phyloP scores from a whole-genome alignment of 2,888 invertebrate species.

The Oligia strigilis region DNA sequence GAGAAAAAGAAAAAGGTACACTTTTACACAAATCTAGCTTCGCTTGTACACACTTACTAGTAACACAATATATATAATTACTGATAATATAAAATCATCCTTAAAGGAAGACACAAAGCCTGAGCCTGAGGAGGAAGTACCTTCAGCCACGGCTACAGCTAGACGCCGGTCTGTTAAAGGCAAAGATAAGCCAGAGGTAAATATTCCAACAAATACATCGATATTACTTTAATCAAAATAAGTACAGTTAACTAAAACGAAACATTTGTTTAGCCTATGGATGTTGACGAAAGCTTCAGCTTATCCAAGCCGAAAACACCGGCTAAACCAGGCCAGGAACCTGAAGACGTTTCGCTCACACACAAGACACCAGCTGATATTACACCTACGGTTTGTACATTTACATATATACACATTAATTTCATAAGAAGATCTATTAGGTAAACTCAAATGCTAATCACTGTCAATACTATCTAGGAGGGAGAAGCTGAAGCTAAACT shows the following conservation, averaged over 20 bases:
- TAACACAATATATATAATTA: neutral
- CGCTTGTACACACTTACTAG: constrained; percentile 38
- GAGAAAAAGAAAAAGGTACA: constrained; percentile 90
- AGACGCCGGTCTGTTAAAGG: constrained; percentile 86
- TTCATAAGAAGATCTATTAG: neutral
- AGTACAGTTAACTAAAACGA: constrained; percentile 5
- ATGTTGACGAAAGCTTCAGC: constrained; percentile 87
- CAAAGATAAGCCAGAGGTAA: constrained; percentile 87
- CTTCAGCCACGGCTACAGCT: constrained; percentile 83
- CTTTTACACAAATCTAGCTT: constrained; percentile 48
- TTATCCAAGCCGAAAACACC: constrained; percentile 84
- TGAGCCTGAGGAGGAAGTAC: constrained; percentile 78
- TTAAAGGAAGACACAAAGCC: constrained; percentile 44
- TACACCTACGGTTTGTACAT: constrained; percentile 86
- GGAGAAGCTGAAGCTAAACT: constrained; percentile 87
- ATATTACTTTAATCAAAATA: constrained; percentile 1
- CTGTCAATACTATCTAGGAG: constrained; percentile 76
- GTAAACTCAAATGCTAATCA: constrained; percentile 33
- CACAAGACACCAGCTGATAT: constrained; percentile 88
- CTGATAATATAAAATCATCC: constrained; percentile 28
- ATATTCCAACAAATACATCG: constrained; percentile 15
- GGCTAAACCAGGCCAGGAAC: constrained; percentile 83
- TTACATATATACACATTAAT: neutral
- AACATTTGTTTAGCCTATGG: constrained; percentile 82
- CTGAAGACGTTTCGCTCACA: constrained; percentile 87